Evolutionary conservation across 2,888 invertebrate genomes (phyloP), one percentile per base, ranked within the genome.

Genomic region (Hoplodrina blanda): DNA sequence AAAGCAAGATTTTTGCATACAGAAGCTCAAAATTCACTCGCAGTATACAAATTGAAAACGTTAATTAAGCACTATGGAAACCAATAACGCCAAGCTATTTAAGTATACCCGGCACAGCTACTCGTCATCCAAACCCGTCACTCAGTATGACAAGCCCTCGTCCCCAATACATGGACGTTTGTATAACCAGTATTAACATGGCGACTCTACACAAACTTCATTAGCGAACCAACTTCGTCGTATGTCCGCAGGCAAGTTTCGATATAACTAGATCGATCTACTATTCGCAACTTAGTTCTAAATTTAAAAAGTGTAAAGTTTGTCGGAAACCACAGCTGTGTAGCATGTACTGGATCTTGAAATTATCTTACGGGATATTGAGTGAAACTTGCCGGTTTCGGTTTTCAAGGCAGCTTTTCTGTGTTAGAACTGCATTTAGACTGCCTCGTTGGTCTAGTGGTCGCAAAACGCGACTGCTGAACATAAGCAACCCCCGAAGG

Each of bases 191-290:
- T 53, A 66, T 54, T 49, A 69, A 74, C 62, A 69, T 74, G 49
- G 62, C 46, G 15, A 74, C 33, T 65, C 52, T 25, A 60, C 60
- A 56, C 59, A 65, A 71, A 80, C 66, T 80, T 80, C 70, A 80
- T 80, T 80, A 78, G 71, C 41, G 57, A 56, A 46, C 30, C 53
- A 81, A 75, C 75, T 78, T 69, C 33, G 75, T 65, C 63, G 25
- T 57, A 59, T 37, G 56, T 50, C 53, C 61, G 53, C 63, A 61
- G 60, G 60, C 73, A 46, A 68, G 64, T 11, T 62, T 65, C 62
- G 59, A 68, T 67, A 76, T 71, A 66, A 55, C 71, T 61, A 76
- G 54, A 76, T 70, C 61, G 63, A 64, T 79, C 50, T 62, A 67
- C 61, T 71, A 70, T 69, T 64, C 25, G 74, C 69, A 74, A 78